Evolutionary conservation across 2,888 invertebrate genomes (phyloP), one percentile per base, ranked within the genome.

Genomic region (Parnassius smintheus): DNA sequence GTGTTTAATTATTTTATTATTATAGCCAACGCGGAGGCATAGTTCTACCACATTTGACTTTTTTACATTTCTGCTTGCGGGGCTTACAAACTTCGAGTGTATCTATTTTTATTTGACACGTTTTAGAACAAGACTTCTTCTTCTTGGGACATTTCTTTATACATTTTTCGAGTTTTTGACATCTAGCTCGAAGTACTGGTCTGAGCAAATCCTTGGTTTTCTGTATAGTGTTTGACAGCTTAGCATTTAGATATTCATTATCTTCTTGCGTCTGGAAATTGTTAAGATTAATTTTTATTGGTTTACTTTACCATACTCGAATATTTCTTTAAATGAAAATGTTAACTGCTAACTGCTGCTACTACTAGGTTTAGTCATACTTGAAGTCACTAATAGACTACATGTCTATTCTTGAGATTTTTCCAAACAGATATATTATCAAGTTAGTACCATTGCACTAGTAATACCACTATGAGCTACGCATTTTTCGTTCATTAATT

Each of bases 81-180:
- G 66, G 63, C 10, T 68, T 59, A 42, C 82, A 82, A 0, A 74
- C 55, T 25, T 77, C 65, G 4, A 70, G 51, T 2, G 70, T 64
- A 51, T 81, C 81, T 12, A 65, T 73, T 1, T 63, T 65, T 45
- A 74, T 59, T 62, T 74, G 68, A 44, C 82, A 83, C 2, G 71
- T 73, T 0, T 62, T 9, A 0, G 64, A 65, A 13, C 82, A 82
- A 0, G 53, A 48, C 0, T 61, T 67, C 46, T 54, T 65, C 51
- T 64, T 67, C 0, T 60, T 56, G 1, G 73, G 72, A 56, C 82
- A 83, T 59, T 68, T 65, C 2, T 65, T 53, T 1, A 69, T 59
- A 61, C 83, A 83, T 0, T 18, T 56, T 1, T 72, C 59, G 2
- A 76, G 68, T 57, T 65, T 70, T 1, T 54, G 49, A 50, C 84